Percentiles rank a stretch among this genome's conserved stretches.
phyloP scores from a whole-genome alignment of 1,140 invertebrate genomes.

The Maniola jurtina region DNA sequence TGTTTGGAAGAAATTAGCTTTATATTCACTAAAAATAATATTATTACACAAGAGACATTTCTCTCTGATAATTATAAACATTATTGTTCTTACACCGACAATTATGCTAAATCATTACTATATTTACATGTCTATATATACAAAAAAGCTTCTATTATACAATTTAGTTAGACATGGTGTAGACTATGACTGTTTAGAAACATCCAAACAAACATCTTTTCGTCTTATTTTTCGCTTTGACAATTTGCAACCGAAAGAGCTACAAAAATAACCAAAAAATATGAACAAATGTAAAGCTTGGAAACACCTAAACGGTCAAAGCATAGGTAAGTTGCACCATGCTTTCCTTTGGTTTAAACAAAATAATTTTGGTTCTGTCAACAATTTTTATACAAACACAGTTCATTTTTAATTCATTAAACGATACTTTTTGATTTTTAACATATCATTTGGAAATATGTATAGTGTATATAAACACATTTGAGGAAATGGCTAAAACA shows the following conservation, averaged over 20 bases:
- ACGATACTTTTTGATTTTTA: slow-evolving; percentile 7
- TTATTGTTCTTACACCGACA: slow-evolving; percentile 14
- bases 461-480: background rate
- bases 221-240: too few relatives aligned
- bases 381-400: slow-evolving; percentile 11
- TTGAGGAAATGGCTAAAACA: background rate
- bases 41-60: background rate
- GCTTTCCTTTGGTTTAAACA: slow-evolving; percentile 30
- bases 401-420: slow-evolving; percentile 1
- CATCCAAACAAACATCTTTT: background rate
- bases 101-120: slow-evolving; percentile 10
- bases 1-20: slow-evolving; percentile 9
- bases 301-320: background rate
- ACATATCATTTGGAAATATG: slow-evolving; percentile 14
- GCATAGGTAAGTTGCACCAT: slow-evolving; percentile 28
- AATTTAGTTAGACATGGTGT: slow-evolving; percentile 20
- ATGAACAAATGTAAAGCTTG: background rate
- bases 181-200: background rate
- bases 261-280: background rate
- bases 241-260: too few relatives aligned
- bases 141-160: slow-evolving; percentile 19
- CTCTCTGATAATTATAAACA: background rate
- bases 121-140: slow-evolving; percentile 28
- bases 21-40: slow-evolving; percentile 14
- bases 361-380: slow-evolving; percentile 29